Evolutionary conservation across 2,888 invertebrate genomes (phyloP).

Genomic region (Spisula solida): DNA sequence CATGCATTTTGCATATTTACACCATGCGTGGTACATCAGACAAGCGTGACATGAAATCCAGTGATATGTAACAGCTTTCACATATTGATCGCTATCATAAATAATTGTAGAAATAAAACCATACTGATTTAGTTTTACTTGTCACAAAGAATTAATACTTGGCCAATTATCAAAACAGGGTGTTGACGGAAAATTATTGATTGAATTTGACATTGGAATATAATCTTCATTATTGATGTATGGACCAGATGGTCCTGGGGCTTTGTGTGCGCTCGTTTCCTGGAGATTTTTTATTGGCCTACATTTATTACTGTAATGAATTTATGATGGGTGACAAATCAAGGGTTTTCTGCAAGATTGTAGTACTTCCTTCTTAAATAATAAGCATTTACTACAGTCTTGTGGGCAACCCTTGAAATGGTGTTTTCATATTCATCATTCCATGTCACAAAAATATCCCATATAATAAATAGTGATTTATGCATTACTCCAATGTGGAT

Average conservation of each 20-base stretch:
- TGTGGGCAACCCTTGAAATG: too few relatives aligned
- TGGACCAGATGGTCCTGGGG: background rate
- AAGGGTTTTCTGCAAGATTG: too few relatives aligned
- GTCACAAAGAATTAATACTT: conserved; percentile 9
- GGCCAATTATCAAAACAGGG: conserved; percentile 18
- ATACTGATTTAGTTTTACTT: background rate
- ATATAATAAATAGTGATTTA: too few relatives aligned
- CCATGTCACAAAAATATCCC: too few relatives aligned
- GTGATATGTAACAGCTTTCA: background rate
- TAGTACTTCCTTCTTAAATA: too few relatives aligned
- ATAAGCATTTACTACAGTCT: too few relatives aligned
- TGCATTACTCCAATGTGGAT: too few relatives aligned
- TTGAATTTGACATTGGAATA: background rate
- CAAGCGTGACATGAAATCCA: background rate
- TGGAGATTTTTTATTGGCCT: background rate
- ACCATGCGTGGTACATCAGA: too few relatives aligned
- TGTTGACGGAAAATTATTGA: conserved; percentile 1
- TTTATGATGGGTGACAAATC: conserved; percentile 3
- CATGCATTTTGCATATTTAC: too few relatives aligned
- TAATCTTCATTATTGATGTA: background rate
- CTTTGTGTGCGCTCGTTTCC: background rate
- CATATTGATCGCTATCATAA: background rate
- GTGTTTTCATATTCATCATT: background rate
- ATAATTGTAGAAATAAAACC: background rate
- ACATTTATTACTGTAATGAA: background rate